phyloP scores from a whole-genome alignment of 2,113 vertebrate species.

The Pygoscelis antarcticus region DNA sequence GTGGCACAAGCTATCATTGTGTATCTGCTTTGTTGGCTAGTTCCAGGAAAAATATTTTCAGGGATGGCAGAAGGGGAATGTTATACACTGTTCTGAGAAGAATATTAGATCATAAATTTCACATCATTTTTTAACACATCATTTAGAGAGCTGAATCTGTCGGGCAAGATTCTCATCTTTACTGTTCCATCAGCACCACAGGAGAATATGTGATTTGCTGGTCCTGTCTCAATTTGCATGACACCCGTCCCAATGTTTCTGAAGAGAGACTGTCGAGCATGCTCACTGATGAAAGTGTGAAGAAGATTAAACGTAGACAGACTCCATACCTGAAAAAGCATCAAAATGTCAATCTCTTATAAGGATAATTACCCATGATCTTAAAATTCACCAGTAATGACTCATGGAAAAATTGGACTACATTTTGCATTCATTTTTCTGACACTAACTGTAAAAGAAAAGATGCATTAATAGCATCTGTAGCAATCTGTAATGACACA shows the following conservation, averaged over 20 bases:
- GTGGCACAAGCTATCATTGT: conserved; percentile 54
- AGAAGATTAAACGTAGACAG: conserved; percentile 83
- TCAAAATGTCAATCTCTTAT: neutral
- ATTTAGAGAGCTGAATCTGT: conserved; percentile 83
- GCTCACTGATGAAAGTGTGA: conserved; percentile 90
- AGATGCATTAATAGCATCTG: neutral
- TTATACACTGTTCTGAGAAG: conserved; percentile 6
- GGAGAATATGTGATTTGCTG: conserved; percentile 93
- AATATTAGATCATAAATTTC: conserved; percentile 85
- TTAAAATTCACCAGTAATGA: neutral
- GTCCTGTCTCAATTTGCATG: conserved; percentile 95
- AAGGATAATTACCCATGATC: neutral
- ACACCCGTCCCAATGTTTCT: conserved; percentile 97
- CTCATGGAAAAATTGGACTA: neutral
- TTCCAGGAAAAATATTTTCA: conserved; percentile 42
- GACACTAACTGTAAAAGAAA: neutral
- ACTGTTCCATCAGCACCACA: conserved; percentile 98
- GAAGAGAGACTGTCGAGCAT: conserved; percentile 96
- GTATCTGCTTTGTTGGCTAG: conserved; percentile 59
- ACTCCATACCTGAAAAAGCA: conserved; percentile 88
- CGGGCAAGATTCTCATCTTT: conserved; percentile 94
- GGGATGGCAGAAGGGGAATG: neutral
- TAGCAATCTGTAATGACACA: neutral
- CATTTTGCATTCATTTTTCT: neutral
- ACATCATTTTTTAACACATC: conserved; percentile 86